Evolutionary conservation across 2,797 vertebrate species (phyloP).

Genomic region (Anableps anableps): DNA sequence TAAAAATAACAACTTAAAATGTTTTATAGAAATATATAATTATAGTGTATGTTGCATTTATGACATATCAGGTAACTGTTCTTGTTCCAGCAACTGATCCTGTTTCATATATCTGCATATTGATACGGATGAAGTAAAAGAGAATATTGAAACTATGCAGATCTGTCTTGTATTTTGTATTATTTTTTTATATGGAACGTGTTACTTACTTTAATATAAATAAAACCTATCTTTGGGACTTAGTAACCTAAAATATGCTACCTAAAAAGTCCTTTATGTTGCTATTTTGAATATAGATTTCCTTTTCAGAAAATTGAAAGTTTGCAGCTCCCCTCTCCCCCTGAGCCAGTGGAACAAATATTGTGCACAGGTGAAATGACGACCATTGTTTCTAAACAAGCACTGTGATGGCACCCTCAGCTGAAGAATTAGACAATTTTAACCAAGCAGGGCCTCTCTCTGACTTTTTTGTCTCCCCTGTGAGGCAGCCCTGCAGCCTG

Average conservation of each 20-base stretch:
- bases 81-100: too few species aligned
- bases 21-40: neutral
- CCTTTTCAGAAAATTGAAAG: neutral
- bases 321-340: neutral
- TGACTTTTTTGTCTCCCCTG: conserved; percentile 42
- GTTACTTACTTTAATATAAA: neutral
- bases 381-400: conserved; percentile 36
- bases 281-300: neutral
- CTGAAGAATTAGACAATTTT: conserved; percentile 50
- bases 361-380: conserved; percentile 15
- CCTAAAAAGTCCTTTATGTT: neutral
- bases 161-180: neutral
- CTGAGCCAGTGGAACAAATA: neutral
- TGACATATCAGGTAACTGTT: neutral
- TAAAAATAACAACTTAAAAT: neutral
- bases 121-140: neutral
- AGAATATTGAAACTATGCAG: neutral
- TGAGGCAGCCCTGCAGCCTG: conserved; percentile 71
- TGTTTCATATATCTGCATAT: too few species aligned
- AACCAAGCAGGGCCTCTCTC: conserved; percentile 28
- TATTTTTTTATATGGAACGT: too few species aligned
- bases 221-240: neutral
- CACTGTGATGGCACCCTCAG: conserved; percentile 53
- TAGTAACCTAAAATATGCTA: neutral
- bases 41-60: neutral